phyloP scores from a whole-genome alignment of 1,140 invertebrate species.

The Papilio dardanus region DNA sequence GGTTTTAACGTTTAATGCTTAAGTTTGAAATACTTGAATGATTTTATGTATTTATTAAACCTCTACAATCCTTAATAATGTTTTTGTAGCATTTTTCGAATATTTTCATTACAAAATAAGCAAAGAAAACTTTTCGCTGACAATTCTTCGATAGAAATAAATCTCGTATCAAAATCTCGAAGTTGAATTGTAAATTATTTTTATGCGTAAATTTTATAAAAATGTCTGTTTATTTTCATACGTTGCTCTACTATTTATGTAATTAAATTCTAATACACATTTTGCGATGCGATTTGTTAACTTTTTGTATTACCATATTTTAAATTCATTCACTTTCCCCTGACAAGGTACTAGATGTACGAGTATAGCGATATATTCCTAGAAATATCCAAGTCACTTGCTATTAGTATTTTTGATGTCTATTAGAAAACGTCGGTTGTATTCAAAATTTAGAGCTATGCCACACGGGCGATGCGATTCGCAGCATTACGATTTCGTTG shows the following conservation, averaged over 20 bases:
- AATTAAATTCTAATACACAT: neutral
- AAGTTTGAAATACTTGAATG: neutral
- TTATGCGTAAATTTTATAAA: neutral
- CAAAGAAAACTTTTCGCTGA: neutral
- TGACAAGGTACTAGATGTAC: slow-evolving; percentile 37
- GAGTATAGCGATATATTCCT: slow-evolving; percentile 25
- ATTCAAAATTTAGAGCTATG: neutral
- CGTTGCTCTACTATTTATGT: neutral
- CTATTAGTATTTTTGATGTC: slow-evolving; percentile 15
- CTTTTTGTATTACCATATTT: slow-evolving; percentile 11
- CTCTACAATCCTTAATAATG: neutral
- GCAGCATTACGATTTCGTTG: neutral
- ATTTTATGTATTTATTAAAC: slow-evolving; percentile 9
- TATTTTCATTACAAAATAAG: neutral
- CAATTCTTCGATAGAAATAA: neutral
- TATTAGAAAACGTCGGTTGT: slow-evolving; percentile 17
- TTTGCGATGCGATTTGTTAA: neutral
- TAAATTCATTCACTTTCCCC: slow-evolving; percentile 16
- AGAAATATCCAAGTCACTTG: neutral
- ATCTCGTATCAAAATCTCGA: neutral
- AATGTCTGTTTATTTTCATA: neutral
- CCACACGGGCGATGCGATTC: neutral
- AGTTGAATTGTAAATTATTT: slow-evolving; percentile 1
- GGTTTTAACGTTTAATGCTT: slow-evolving; percentile 12
- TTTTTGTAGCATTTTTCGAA: neutral